Base-by-base conservation (phyloP, 2,113 vertebrate species). In the Polypterus senegalus region DNA sequence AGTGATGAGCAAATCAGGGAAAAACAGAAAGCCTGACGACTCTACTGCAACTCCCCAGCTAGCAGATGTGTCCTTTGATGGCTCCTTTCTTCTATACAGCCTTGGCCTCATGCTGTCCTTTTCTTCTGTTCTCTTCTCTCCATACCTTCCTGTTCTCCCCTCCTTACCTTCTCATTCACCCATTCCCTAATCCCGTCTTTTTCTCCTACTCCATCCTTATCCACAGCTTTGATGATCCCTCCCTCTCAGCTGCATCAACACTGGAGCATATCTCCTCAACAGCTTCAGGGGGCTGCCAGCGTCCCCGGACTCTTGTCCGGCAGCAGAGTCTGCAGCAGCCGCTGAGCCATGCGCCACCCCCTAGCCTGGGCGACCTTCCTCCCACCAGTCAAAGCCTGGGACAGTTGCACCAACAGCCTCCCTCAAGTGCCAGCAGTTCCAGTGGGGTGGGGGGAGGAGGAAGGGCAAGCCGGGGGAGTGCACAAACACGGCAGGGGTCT, bases 321-420 rank as follows among this genome's bases (percentile, higher is more conserved):
- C 94, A 97, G 76, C 94, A 97, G 79, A 97, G 93, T 61, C 92
- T 97, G 60, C 94, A 97, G 80, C 94, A 97, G 80, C 93, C 94
- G 54, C 89, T 97, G 72, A 89, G 87, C 79, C 92, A 92, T 70
- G 87, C 90, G 4, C 79, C 90, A 43, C 84, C 88, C 69, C 79
- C 82, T 59, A 81, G 80, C 79, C 87, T 87, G n/a, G 59, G 70
- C 76, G 86, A 85, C 67, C 92, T 90, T 61, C 91, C 93, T 69
- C 88, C 92, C 78, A 97, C 90, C 76, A 96, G 94, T 81, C 94
- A 95, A 83, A 97, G 94, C 74, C 82, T 97, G 85, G 93, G 93
- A 65, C 94, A 97, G 76, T 88, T 96, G 67, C 91, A 97, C 83
- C 72, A 81, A 45, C 79, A 79, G 48, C 83, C 59, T 76, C 76